These are phyloP conservation scores for Morpho achilles DNA, from an alignment of 2,888 invertebrate genomes.

Conservation along the genomic window DNA sequence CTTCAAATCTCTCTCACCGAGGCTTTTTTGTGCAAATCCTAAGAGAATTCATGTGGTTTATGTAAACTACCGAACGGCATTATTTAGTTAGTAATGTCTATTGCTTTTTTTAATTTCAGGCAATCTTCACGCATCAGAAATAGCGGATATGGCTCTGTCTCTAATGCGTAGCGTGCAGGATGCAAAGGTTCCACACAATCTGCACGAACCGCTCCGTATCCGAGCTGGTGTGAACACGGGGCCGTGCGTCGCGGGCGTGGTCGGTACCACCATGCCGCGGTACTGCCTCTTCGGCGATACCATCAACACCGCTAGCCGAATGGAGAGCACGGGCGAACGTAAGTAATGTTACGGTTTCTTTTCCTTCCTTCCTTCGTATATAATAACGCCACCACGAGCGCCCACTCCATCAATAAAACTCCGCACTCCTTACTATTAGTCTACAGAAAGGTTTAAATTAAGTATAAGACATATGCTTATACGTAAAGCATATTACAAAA, in stretches of 20 bases:
- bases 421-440: too few species aligned
- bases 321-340: slow-evolving; percentile 77
- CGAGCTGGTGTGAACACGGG: slow-evolving; percentile 82
- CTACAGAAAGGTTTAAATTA: too few species aligned
- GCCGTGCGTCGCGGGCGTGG: slow-evolving; percentile 82
- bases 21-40: too few species aligned
- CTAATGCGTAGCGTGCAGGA: slow-evolving; percentile 33
- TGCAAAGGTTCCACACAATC: slow-evolving; percentile 66
- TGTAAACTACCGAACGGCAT: too few species aligned
- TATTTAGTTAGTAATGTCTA: too few species aligned
- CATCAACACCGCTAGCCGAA: slow-evolving; percentile 82
- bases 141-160: slow-evolving; percentile 81
- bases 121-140: slow-evolving; percentile 78
- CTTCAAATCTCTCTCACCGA: too few species aligned
- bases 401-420: too few species aligned
- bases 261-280: slow-evolving; percentile 81
- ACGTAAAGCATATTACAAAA: too few species aligned
- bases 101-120: slow-evolving; percentile 41
- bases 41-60: too few species aligned
- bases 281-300: slow-evolving; percentile 82
- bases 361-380: too few species aligned
- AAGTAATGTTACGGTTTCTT: not conserved
- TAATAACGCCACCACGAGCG: too few species aligned
- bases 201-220: slow-evolving; percentile 61
- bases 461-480: too few species aligned